Conservation (phyloP, 1,140 invertebrate genomes). For the Drosophila elegans region DNA sequence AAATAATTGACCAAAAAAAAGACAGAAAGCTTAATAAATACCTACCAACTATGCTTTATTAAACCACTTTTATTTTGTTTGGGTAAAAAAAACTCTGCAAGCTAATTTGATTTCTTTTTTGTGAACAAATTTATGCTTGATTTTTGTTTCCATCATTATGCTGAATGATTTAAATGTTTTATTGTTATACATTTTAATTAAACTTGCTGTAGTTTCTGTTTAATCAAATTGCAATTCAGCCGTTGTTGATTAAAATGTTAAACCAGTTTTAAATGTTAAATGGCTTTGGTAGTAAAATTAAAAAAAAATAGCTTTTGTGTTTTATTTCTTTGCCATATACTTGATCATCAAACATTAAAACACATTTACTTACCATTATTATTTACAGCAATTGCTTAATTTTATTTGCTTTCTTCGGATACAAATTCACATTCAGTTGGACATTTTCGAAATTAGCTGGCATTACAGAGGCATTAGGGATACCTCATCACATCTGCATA, state of each 20-base stretch:
- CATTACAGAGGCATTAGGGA: constrained; percentile 36
- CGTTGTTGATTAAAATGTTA: neutral
- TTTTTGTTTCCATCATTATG: neutral
- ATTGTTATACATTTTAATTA: neutral
- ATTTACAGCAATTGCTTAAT: constrained; percentile 25
- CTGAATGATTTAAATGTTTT: neutral
- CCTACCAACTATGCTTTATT: neutral
- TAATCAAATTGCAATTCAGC: neutral
- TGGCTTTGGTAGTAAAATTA: no score
- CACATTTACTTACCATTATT: constrained; percentile 3
- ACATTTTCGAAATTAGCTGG: constrained; percentile 33
- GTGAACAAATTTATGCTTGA: constrained; percentile 8
- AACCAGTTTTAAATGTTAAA: neutral
- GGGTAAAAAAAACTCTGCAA: neutral
- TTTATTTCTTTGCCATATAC: neutral
- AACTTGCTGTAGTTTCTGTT: no score
- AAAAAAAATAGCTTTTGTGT: no score
- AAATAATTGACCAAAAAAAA: neutral
- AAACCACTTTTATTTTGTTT: neutral
- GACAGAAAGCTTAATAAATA: neutral
- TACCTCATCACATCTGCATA: constrained; percentile 53
- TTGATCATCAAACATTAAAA: neutral
- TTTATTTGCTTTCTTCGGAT: constrained; percentile 12
- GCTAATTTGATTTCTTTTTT: constrained; percentile 1
- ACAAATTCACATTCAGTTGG: constrained; percentile 5